Evolutionary conservation across 2,113 vertebrate genomes (phyloP), one percentile per base, ranked within the genome.

Genomic region (Corynorhinus townsendii): DNA sequence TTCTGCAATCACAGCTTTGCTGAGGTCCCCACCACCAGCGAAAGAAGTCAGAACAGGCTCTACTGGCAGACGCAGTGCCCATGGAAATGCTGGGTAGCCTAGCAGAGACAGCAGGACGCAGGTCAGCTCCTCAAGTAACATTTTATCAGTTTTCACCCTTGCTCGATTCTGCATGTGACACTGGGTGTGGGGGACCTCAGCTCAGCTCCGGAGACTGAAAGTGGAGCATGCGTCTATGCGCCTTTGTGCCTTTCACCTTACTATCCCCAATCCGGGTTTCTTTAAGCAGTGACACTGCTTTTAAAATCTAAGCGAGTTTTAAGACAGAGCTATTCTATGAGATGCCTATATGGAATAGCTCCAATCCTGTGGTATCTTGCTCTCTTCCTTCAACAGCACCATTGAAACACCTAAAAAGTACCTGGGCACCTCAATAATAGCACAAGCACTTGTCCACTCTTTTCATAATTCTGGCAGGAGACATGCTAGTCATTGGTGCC

Each of bases 1-100:
- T 30, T 68, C 71, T 96, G 54, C 76, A 75, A 72, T 84, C 88
- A 35, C 1, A 28, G 71, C 24, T 96, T 96, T 92, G 91, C 43
- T 75, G 56, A 94, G 69, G 81, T 47, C 49, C 45, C 26, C 0
- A 4, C 16, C 28, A 86, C 33, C 80, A 52, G 45, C 7, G 1
- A 69, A 84, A 95, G 73, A 87, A 96, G 62, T 76, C 66, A 68
- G 54, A 93, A 3, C 4, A 84, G 72, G 15, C 38, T 94, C 6
- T 5, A 7, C 7, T 4, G 76, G 28, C 75, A 72, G 43, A 49
- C 77, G 43, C 38, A 49, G 86, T 87, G 71, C 80, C 59, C 69
- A n/a, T 0, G 0, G 80, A 54, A 76, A 72, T 69, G n/a, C 87
- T 5, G 4, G 38, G 43, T 91, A 81, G 64, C 11, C 47, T 66